Conservation (phyloP, 1,140 invertebrate species). For the Drosophila lacertosa region DNA sequence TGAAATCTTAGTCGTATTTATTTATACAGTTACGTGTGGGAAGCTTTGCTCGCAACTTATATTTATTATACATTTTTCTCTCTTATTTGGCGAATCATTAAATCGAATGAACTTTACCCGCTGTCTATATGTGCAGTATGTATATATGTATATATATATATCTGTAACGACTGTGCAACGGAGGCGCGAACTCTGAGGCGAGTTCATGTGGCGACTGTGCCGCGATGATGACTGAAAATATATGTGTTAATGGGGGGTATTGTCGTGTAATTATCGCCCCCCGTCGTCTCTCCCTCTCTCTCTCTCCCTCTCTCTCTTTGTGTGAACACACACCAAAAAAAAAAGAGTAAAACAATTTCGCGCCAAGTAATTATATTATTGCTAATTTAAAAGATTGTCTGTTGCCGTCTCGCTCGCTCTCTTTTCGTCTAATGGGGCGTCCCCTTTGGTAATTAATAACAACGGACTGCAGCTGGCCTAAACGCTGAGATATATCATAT, state of each 20-base stretch:
- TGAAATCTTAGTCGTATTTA: slow-evolving; percentile 62
- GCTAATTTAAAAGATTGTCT: slow-evolving; percentile 69
- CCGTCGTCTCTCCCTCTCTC: too few relatives aligned
- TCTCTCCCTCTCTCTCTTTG: too few relatives aligned
- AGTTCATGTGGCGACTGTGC: slow-evolving; percentile 23
- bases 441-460: slow-evolving; percentile 32
- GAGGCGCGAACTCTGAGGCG: not conserved
- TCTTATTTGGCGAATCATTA: too few relatives aligned
- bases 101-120: slow-evolving; percentile 67
- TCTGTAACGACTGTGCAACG: slow-evolving; percentile 58
- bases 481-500: slow-evolving; percentile 13
- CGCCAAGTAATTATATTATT: slow-evolving; percentile 80
- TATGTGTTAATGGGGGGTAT: slow-evolving; percentile 82
- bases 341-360: slow-evolving; percentile 67
- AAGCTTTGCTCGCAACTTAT: slow-evolving; percentile 55
- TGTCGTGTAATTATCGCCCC: slow-evolving; percentile 74
- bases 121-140: too few relatives aligned
- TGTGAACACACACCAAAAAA: slow-evolving; percentile 58
- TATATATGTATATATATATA: too few relatives aligned
- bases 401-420: not conserved
- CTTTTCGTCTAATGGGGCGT: not conserved
- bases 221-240: slow-evolving; percentile 69
- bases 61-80: not conserved
- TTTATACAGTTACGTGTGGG: slow-evolving; percentile 59
- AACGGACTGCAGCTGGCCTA: slow-evolving; percentile 27